Evolutionary conservation across 2,797 vertebrate species (phyloP), one percentile per base, ranked within the genome.

Genomic region (Myripristis jacobus): DNA sequence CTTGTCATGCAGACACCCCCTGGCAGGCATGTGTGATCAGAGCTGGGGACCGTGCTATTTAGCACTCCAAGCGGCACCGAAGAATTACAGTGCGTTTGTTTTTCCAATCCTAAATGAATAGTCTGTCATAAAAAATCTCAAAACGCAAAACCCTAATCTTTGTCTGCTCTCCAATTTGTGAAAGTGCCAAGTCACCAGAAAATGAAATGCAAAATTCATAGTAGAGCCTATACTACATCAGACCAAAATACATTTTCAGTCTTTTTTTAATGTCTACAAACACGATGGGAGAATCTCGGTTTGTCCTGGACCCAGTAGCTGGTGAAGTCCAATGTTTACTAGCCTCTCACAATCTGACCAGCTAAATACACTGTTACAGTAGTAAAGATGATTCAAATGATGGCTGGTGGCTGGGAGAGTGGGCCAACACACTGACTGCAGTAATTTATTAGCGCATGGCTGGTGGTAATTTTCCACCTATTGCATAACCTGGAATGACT

Each of bases 111-210:
- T 63, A 3, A 81, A 57, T 67, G 5, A 79, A 73, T 3, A 59
- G 47, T 73, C 58, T 59, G 69, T 48, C 53, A 77, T 22, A 21
- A 6, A 6, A n/a, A n/a, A n/a, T 65, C 71, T 68, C 31, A 55
- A 75, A 57, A 75, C 65, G 24, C 64, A 65, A 25, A 86, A 52
- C 65, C 59, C n/a, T 47, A 18, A 61, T 75, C 53, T 62, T 43
- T 52, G 34, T 53, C 67, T 59, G 48, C 58, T 47, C 38, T 68
- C 31, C 38, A 46, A 56, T 79, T 79, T 73, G 60, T 80, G 66
- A 56, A 79, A 66, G 78, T 85, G 88, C 84, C 79, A 88, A 79
- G 85, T 79, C 66, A 70, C 29, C 21, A 19, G 46, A 73, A 21
- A 71, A 67, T 70, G 55, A 38, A 24, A 19, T 66, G 34, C 60